Evolutionary conservation across 2,888 invertebrate species (phyloP), one percentile per base, ranked within the genome.

Genomic region (Caenorhabditis panamensis): DNA sequence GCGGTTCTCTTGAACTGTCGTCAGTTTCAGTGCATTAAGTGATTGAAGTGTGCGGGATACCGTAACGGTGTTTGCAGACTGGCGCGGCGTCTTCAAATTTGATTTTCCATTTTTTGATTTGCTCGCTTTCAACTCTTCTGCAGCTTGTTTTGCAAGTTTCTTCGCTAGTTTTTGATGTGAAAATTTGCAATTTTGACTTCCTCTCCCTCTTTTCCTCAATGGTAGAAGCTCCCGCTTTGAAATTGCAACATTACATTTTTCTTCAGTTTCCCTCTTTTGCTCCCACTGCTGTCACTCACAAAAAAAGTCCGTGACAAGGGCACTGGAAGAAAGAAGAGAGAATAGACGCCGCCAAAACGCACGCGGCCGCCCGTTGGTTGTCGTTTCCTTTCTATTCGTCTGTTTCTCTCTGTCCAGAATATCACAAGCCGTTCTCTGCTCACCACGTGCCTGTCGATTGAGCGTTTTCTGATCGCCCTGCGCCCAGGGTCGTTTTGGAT

Each of bases 371-470:
- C 66, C 66, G 66, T n/a, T n/a, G n/a, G n/a, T n/a, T n/a, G n/a
- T n/a, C n/a, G n/a, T 66, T 18, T 47, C 18, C 18, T 24, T 16
- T 61, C 59, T 16, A 37, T 16, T 58, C 37, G 51, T 66, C 75
- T 66, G 59, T 66, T 66, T 75, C 66, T 66, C 75, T 75, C 31
- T 51, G 51, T 72, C 58, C 63, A 44, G 49, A 37, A 26, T 31
- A 31, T 37, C 62, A 36, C 47, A 20, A 63, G 58, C 51, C 49
- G 75, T 75, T 75, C 75, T 75, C 75, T 75, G 75, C 75, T 66
- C 75, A 67, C 71, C 79, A 79, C 79, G 79, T 79, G 79, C 79
- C 51, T 79, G 66, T 54, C 63, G 36, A 61, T 79, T 79, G 78
- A 61, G 78, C 59, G 78, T 79, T 79, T 79, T 79, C 49, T 79